Base-by-base conservation (phyloP, 2,797 vertebrate genomes). In the Selene dorsalis region DNA sequence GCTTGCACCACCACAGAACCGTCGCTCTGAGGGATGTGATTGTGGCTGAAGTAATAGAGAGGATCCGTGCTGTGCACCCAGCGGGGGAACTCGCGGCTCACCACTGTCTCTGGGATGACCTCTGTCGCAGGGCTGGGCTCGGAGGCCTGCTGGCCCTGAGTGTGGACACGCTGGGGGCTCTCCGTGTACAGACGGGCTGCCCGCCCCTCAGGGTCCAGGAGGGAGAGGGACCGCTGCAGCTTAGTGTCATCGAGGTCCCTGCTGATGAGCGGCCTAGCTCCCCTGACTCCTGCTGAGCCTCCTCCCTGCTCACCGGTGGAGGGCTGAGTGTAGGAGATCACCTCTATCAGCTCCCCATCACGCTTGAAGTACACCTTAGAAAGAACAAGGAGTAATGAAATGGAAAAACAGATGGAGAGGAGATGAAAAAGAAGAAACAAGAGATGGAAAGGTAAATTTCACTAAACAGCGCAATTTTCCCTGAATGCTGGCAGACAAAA, bases 211-310 rank as follows among this genome's bases (percentile, higher is more conserved):
- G 94, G 91, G 14, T 96, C 96, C 63, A 96, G 89, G 8, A 97
- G 94, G 1, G 96, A 96, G 65, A 97, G 95, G 0, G 96, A 97
- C 72, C 96, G 95, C 2, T 97, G 97, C 90, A 97, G 90, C 90
- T 99, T 99, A 43, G 98, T 99, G 90, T 99, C 98, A 0, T 99
- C 98, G 72, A 96, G 87, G 89, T 99, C 97, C 0, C 97, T 95
- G 92, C 96, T 96, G 84, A 97, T 96, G 60, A 98, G 95, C 48
- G 95, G 95, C 86, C 95, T 69, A 58, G 94, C 94, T 22, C 94
- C 45, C 88, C 96, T 38, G 90, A 96, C 77, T 69, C 95, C 91
- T 39, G 96, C 94, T 13, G 94, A 73, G 85, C 94, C 14, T 55
- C 93, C 3, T 45, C 85, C 89, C 89, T 95, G 90, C 69, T 96